Base-by-base conservation (phyloP, 2,888 invertebrate species). In the Thymelicus sylvestris region DNA sequence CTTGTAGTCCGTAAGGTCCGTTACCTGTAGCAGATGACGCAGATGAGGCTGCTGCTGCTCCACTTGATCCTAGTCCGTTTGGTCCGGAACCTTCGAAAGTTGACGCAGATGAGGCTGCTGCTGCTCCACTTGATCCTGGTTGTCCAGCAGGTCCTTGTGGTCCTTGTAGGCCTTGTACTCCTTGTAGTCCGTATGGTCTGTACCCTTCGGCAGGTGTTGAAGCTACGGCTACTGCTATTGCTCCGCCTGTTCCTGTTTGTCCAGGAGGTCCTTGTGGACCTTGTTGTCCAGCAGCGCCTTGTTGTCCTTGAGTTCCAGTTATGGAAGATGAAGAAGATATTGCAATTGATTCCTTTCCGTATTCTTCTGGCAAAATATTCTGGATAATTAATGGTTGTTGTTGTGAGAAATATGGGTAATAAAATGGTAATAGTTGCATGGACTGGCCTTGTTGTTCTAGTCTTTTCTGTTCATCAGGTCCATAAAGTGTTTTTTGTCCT, bases 221-320 rank as follows among this genome's bases (percentile, higher is more conserved):
- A 44, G 41, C 57, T 8, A 64, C 57, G 44, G 50, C 62, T 38
- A 73, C 72, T 10, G 59, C 57, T 19, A 19, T 19, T 31, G 72
- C 70, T 10, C 63, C 47, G 8, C 61, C 15, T 59, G 71, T 63
- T 67, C 61, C 68, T 7, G 41, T 31, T 12, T 68, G 24, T 60
- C 69, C 73, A 41, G 60, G 60, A 10, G 74, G 66, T 67, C 78
- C 75, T 39, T 60, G 15, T 70, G 47, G 59, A 15, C 61, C 68
- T 7, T 41, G 39, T 12, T 66, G 15, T 60, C 69, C 73, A 41
- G 62, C 62, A 13, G 74, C 74, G 24, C 71, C 71, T 19, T 61
- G 41, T n/a, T 8, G 50, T 7, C 64, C 72, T 38, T 55, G 13
- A 48, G 68, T 48, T 39, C 68, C 73, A 0, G 39, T 39, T 2